These are phyloP conservation scores for Rhineura floridana DNA, from an alignment of 2,113 vertebrate species.

Conservation along the genomic window DNA sequence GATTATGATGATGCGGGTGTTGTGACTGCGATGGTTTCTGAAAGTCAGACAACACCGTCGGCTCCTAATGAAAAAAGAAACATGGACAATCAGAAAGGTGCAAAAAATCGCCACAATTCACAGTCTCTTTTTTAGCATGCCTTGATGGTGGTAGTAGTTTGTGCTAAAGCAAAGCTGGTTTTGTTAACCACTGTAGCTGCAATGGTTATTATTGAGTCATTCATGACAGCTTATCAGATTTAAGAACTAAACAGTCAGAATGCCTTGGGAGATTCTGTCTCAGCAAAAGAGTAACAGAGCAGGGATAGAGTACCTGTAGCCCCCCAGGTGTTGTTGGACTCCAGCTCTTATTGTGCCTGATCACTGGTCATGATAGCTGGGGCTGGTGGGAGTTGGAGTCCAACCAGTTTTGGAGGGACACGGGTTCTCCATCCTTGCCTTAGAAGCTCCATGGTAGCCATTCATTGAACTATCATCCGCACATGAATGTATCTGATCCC, in stretches of 20 bases:
- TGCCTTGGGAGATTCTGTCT: background rate
- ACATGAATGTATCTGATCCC: background rate
- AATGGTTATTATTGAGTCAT: background rate
- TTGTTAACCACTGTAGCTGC: background rate
- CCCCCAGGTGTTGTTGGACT: background rate
- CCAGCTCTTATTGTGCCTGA: background rate
- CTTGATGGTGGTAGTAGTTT: too few relatives aligned
- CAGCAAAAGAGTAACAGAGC: background rate
- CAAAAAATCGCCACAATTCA: background rate
- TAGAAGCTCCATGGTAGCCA: background rate
- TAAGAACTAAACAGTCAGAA: background rate
- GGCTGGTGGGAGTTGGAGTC: background rate
- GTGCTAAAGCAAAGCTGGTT: background rate
- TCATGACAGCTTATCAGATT: background rate
- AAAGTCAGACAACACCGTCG: background rate
- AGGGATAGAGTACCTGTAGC: background rate
- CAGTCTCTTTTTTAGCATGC: background rate
- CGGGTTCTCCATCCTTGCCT: background rate
- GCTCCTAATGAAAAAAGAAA: background rate
- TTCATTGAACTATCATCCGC: background rate
- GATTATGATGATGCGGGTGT: constrained; percentile 11
- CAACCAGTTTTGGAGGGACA: background rate
- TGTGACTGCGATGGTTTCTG: background rate
- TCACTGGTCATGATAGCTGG: background rate
- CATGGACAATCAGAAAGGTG: background rate